phyloP scores from a whole-genome alignment of 2,888 invertebrate species.

The Pycnomerus fuliginosus region DNA sequence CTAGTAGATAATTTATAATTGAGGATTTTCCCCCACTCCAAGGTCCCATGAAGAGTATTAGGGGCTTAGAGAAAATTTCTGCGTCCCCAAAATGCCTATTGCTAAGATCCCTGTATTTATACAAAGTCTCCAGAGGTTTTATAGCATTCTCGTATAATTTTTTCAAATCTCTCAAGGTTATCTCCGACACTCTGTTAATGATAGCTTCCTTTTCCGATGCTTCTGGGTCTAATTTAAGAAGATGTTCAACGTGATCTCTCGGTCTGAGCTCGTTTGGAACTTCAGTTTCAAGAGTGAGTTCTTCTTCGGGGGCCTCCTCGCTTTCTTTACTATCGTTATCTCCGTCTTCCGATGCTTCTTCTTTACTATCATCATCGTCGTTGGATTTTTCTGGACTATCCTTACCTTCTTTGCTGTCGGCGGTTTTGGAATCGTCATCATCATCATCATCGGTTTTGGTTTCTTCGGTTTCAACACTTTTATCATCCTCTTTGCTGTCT shows the following conservation, averaged over 20 bases:
- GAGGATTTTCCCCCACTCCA: slow-evolving; percentile 97
- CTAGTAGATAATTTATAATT: slow-evolving; percentile 88
- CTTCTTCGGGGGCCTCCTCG: slow-evolving; percentile 54
- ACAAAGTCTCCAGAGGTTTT: slow-evolving; percentile 85
- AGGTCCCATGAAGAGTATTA: slow-evolving; percentile 92
- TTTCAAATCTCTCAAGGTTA: slow-evolving; percentile 81
- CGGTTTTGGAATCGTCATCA: slow-evolving; percentile 20
- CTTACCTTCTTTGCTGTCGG: slow-evolving; percentile 4
- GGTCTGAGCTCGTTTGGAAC: slow-evolving; percentile 77
- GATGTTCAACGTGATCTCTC: slow-evolving; percentile 76
- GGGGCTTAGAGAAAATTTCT: slow-evolving; percentile 91
- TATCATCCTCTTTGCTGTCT: slow-evolving; percentile 19
- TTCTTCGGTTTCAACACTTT: slow-evolving; percentile 23
- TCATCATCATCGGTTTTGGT: slow-evolving; percentile 31
- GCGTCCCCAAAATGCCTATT: slow-evolving; percentile 91
- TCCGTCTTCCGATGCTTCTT: too few species aligned
- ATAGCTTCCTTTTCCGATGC: slow-evolving; percentile 69
- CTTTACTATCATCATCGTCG: slow-evolving; percentile 3
- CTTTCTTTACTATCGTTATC: too few species aligned
- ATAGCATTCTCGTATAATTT: slow-evolving; percentile 83
- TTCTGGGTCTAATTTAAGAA: slow-evolving; percentile 78
- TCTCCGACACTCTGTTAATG: slow-evolving; percentile 71
- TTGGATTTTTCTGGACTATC: too few species aligned
- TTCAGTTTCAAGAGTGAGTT: slow-evolving; percentile 64
- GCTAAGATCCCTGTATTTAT: slow-evolving; percentile 89